phyloP scores from a whole-genome alignment of 2,113 vertebrate genomes.

The Acanthochromis polyacanthus region DNA sequence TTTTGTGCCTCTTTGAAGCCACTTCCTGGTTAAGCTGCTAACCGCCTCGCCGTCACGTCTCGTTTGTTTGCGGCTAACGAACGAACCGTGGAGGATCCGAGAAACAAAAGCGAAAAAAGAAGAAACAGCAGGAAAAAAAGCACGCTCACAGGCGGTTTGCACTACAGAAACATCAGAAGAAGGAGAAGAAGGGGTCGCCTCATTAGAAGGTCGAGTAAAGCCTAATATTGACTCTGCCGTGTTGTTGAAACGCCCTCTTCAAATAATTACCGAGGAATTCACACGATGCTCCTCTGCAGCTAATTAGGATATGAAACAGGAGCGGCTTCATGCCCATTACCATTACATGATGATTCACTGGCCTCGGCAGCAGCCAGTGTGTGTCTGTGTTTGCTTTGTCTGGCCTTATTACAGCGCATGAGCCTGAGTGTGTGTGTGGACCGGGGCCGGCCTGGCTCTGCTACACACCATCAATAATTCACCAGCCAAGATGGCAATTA shows the following conservation, averaged over 20 bases:
- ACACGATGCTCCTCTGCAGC: slow-evolving; percentile 58
- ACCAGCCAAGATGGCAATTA: slow-evolving; percentile 87
- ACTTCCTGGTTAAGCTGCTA: slow-evolving; percentile 50
- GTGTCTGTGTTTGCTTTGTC: slow-evolving; percentile 44
- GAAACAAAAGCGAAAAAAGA: slow-evolving; percentile 2
- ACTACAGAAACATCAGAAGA: slow-evolving; percentile 39
- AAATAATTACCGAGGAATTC: slow-evolving; percentile 76
- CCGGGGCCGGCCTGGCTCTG: slow-evolving; percentile 70
- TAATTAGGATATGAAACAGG: slow-evolving; percentile 77
- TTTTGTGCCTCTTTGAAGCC: no score
- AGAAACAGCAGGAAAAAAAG: not conserved
- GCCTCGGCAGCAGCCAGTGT: slow-evolving; percentile 18
- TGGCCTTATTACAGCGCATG: slow-evolving; percentile 48
- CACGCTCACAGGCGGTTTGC: slow-evolving; percentile 29
- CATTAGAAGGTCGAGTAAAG: slow-evolving; percentile 67
- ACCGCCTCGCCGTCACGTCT: slow-evolving; percentile 51
- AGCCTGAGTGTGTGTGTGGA: slow-evolving; percentile 45
- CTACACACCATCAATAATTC: slow-evolving; percentile 87
- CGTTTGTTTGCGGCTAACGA: slow-evolving; percentile 50
- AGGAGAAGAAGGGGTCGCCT: slow-evolving; percentile 26
- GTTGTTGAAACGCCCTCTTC: slow-evolving; percentile 69
- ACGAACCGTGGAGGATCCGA: slow-evolving; percentile 29
- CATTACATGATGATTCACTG: slow-evolving; percentile 65
- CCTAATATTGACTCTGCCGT: slow-evolving; percentile 74
- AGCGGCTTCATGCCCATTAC: slow-evolving; percentile 60